Percentiles rank a stretch among this genome's conserved stretches.
Conservation (phyloP, 2,888 invertebrate species). For the Lissonota sp. region DNA sequence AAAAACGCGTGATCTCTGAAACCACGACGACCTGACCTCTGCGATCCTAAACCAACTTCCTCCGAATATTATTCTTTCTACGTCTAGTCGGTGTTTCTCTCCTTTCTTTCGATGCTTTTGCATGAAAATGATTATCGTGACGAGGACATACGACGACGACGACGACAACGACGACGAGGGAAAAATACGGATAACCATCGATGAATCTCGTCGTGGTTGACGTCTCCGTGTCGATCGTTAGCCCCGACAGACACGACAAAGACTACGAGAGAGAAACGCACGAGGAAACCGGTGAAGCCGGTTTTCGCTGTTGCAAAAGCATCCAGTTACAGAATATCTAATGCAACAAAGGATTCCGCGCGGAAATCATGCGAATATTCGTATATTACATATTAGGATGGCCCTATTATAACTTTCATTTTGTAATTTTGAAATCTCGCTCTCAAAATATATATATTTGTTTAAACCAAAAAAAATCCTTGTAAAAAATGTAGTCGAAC, state of each 20-base stretch:
- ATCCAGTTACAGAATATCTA: slow-evolving; percentile 45
- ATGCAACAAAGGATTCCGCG: slow-evolving; percentile 31
- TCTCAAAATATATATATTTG: no score
- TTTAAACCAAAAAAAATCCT: no score
- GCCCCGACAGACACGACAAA: slow-evolving; percentile 12
- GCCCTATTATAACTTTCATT: no score
- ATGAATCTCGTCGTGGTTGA: slow-evolving; percentile 29
- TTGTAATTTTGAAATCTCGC: no score
- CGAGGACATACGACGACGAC: background rate
- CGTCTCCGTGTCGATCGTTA: slow-evolving; percentile 20
- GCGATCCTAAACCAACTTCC: slow-evolving; percentile 48
- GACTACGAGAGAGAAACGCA: background rate
- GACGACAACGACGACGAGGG: slow-evolving; percentile 5
- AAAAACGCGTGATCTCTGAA: slow-evolving; percentile 74
- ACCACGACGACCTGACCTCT: slow-evolving; percentile 63
- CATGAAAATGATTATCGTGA: no score
- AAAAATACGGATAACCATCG: slow-evolving; percentile 14
- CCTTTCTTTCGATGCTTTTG: no score
- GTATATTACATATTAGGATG: background rate
- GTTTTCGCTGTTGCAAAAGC: slow-evolving; percentile 47
- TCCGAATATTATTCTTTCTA: slow-evolving; percentile 10
- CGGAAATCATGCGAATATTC: slow-evolving; percentile 34
- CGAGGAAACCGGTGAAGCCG: slow-evolving; percentile 59
- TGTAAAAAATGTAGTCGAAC: no score
- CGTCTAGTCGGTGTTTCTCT: background rate